phyloP scores from a whole-genome alignment of 2,113 vertebrate genomes.

The rabbit (Oryctolagus cuniculus) region DNA sequence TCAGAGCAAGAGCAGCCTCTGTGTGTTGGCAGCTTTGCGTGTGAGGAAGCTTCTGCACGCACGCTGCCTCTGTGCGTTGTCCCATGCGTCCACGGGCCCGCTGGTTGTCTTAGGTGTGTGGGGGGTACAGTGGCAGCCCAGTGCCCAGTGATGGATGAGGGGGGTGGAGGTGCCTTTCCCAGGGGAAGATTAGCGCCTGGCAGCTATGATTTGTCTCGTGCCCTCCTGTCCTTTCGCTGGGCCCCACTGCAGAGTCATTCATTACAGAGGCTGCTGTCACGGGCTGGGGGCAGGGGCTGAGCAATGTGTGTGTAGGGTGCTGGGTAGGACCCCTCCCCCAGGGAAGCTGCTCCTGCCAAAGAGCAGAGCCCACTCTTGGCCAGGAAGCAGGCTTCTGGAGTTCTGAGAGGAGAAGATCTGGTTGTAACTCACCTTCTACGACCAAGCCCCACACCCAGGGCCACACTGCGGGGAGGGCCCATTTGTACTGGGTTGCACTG shows the following conservation, averaged over 20 bases:
- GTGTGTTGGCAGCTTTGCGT: neutral
- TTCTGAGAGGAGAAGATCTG: constrained; percentile 2
- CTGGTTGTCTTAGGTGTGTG: constrained; percentile 67
- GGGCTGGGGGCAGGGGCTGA: constrained; percentile 73
- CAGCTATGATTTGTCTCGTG: constrained; percentile 86
- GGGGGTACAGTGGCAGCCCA: constrained; percentile 72
- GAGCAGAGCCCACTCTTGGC: constrained; percentile 25
- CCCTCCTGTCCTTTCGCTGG: constrained; percentile 81
- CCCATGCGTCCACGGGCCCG: neutral
- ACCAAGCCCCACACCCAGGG: neutral
- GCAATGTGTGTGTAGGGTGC: neutral
- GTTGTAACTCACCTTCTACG: constrained; percentile 16
- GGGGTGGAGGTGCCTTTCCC: constrained; percentile 85
- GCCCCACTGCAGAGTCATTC: constrained; percentile 82
- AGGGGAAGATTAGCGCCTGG: constrained; percentile 84
- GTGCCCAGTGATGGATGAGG: constrained; percentile 83
- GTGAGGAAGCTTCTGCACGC: neutral
- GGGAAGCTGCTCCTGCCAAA: constrained; percentile 45
- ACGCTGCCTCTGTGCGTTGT: neutral
- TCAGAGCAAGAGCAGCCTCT: neutral
- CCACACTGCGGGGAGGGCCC: neutral
- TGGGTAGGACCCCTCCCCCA: constrained; percentile 18
- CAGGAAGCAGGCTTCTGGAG: neutral
- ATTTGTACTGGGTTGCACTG: neutral
- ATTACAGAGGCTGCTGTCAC: constrained; percentile 79